Evolutionary conservation across 1,140 invertebrate species (phyloP).

Genomic region (Achatina immaculata): DNA sequence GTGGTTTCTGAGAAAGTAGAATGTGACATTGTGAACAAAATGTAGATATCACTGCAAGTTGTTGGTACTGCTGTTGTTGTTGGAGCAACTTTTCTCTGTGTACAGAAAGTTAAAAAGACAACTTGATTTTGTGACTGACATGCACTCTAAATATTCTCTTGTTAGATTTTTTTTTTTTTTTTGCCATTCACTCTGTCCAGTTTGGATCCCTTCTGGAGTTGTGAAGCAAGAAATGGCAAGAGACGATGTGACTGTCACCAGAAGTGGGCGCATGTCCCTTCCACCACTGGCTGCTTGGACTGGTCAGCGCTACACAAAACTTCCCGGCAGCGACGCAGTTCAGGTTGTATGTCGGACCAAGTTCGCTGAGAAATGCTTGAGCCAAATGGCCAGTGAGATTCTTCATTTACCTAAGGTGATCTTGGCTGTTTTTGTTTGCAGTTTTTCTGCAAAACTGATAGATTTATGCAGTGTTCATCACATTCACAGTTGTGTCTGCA

Average conservation of each 20-base stretch:
- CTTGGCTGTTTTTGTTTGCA: background rate
- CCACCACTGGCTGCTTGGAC: constrained; percentile 24
- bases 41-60: no score
- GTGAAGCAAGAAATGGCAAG: background rate
- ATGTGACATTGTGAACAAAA: no score
- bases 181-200: no score
- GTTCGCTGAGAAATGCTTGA: background rate
- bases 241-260: background rate
- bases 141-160: no score
- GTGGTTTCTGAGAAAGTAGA: no score
- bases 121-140: no score
- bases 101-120: no score
- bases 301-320: constrained; percentile 10
- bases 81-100: no score
- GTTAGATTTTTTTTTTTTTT: no score
- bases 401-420: constrained; percentile 2
- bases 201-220: background rate
- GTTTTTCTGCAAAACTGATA: background rate
- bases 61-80: no score
- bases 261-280: constrained; percentile 28
- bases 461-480: background rate
- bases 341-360: constrained; percentile 8
- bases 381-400: background rate
- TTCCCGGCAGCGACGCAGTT: background rate
- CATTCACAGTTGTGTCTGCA: no score